A percentile compares a stretch with the other conserved stretches of the same genome.
These are phyloP conservation scores for Anolis sagrei DNA, from an alignment of 2,113 vertebrate species.

Conservation along the genomic window DNA sequence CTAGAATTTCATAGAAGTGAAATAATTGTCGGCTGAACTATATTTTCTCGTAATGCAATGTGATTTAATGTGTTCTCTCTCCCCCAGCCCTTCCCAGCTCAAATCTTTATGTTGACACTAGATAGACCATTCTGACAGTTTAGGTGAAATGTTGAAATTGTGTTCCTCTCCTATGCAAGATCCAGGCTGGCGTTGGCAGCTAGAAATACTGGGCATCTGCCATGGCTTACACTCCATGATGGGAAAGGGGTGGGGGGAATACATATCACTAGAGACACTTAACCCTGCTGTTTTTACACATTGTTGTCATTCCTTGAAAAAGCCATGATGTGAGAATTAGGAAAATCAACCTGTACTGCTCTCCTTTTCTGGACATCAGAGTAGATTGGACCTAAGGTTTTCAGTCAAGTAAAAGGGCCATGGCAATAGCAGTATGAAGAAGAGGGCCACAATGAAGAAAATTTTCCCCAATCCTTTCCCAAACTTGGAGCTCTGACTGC, in stretches of 20 bases:
- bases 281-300: not conserved
- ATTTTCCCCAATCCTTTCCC: not conserved
- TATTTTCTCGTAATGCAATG: slow-evolving; percentile 4
- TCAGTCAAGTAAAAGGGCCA: too few relatives aligned
- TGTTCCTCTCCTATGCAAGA: not conserved
- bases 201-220: not conserved
- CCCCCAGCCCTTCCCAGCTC: not conserved
- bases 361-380: not conserved
- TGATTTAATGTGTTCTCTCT: not conserved
- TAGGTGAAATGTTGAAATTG: not conserved
- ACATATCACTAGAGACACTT: not conserved
- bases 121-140: not conserved
- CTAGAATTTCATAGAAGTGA: slow-evolving; percentile 39
- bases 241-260: too few relatives aligned
- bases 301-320: not conserved
- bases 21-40: not conserved
- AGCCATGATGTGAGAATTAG: not conserved
- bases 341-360: not conserved
- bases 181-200: not conserved
- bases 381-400: not conserved
- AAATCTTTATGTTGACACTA: not conserved
- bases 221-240: not conserved
- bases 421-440: not conserved
- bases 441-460: not conserved
- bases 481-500: not conserved